phyloP scores from a whole-genome alignment of 2,888 invertebrate genomes.

The Arge pagana region DNA sequence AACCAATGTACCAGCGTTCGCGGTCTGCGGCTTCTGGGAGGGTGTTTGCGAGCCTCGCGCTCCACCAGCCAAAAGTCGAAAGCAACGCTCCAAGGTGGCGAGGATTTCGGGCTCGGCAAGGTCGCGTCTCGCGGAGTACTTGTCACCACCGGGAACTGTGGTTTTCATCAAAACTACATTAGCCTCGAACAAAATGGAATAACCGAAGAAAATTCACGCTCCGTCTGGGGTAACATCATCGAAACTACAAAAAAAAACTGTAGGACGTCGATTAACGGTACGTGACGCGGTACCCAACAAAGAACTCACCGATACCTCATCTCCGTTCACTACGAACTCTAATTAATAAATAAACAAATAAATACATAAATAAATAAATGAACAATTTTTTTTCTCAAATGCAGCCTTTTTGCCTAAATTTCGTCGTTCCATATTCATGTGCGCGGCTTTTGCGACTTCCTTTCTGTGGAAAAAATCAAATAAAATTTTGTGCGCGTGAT shows the following conservation, averaged over 20 bases:
- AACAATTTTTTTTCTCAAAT: no score
- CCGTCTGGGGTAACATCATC: slow-evolving; percentile 31
- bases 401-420: no score
- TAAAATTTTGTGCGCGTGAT: no score
- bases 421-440: no score
- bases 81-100: slow-evolving; percentile 77
- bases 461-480: no score
- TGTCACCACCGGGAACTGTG: slow-evolving; percentile 73
- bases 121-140: slow-evolving; percentile 73
- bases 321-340: no score
- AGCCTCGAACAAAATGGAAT: slow-evolving; percentile 14
- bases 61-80: slow-evolving; percentile 63
- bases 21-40: slow-evolving; percentile 63
- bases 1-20: slow-evolving; percentile 63
- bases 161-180: slow-evolving; percentile 13
- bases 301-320: no score
- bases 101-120: slow-evolving; percentile 73
- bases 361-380: no score
- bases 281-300: neutral
- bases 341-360: no score
- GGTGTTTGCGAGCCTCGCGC: slow-evolving; percentile 64
- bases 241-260: no score
- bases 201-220: slow-evolving; percentile 23
- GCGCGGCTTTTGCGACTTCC: no score
- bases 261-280: no score